phyloP scores from a whole-genome alignment of 1,140 invertebrate genomes.

The Apolygus lucorum region DNA sequence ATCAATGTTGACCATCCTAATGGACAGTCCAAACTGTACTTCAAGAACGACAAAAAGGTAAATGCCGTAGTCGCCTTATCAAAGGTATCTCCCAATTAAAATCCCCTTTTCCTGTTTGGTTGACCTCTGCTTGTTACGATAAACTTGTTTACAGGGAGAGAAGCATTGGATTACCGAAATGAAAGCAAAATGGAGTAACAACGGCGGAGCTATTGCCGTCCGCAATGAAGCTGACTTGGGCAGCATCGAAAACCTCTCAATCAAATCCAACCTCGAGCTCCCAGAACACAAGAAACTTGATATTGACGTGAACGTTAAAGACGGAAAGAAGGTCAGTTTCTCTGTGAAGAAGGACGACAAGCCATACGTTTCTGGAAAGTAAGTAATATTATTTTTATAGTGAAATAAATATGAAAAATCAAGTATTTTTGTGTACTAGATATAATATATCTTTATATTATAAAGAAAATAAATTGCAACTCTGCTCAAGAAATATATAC shows the following conservation, averaged over 20 bases:
- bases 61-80: not conserved
- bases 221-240: constrained; percentile 47
- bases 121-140: too few species aligned
- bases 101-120: too few species aligned
- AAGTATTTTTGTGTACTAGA: too few species aligned
- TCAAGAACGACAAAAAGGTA: constrained; percentile 29
- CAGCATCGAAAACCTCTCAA: constrained; percentile 53
- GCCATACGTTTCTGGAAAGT: constrained; percentile 58
- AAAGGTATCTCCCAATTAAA: too few species aligned
- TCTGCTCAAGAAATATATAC: too few species aligned
- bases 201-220: constrained; percentile 34
- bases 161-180: constrained; percentile 20
- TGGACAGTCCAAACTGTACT: constrained; percentile 30
- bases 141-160: constrained; percentile 22
- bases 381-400: constrained; percentile 26
- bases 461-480: too few species aligned
- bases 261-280: constrained; percentile 52
- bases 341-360: constrained; percentile 51
- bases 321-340: constrained; percentile 35
- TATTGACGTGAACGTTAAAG: constrained; percentile 40
- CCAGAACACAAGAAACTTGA: constrained; percentile 45
- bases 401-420: too few species aligned
- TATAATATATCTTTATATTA: too few species aligned
- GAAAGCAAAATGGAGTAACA: constrained; percentile 30
- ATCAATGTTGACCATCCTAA: constrained; percentile 29